Evolutionary conservation across 2,113 vertebrate species (phyloP).

Genomic region (Myotis yumanensis): DNA sequence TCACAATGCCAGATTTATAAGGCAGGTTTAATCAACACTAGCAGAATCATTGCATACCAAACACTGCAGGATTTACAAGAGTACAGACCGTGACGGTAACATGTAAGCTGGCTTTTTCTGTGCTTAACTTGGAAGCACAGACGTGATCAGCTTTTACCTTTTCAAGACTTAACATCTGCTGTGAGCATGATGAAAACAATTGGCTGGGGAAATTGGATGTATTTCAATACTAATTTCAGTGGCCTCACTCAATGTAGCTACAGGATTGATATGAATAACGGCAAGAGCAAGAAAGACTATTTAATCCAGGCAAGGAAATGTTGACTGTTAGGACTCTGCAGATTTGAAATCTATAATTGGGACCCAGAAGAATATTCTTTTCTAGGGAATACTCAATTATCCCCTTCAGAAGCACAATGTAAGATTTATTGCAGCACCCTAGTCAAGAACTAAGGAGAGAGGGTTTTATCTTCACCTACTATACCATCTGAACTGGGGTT

Average conservation of each 20-base stretch:
- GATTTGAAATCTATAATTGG: not conserved
- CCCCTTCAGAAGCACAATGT: not conserved
- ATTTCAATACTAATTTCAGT: slow-evolving; percentile 56
- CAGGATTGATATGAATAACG: slow-evolving; percentile 4
- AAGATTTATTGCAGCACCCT: not conserved
- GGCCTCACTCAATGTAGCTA: slow-evolving; percentile 10
- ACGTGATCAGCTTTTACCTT: slow-evolving; percentile 34
- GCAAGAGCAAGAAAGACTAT: not conserved
- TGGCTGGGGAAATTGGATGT: slow-evolving; percentile 51
- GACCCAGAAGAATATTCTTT: not conserved
- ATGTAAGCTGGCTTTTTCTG: slow-evolving; percentile 47
- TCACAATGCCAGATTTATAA: slow-evolving; percentile 66
- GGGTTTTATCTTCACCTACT: not conserved
- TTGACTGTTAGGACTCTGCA: not conserved
- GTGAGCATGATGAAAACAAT: slow-evolving; percentile 61
- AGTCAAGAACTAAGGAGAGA: not conserved
- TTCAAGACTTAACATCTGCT: slow-evolving; percentile 71
- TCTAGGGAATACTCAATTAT: not conserved
- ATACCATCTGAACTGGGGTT: not conserved
- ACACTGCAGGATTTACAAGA: slow-evolving; percentile 60
- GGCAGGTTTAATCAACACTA: slow-evolving; percentile 61
- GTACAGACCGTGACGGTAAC: slow-evolving; percentile 17
- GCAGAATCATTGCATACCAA: slow-evolving; percentile 57
- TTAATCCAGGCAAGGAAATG: not conserved
- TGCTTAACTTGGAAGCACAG: slow-evolving; percentile 66